These are phyloP conservation scores for Ptychoptera contaminata DNA, from an alignment of 2,888 invertebrate species.

Conservation along the genomic window DNA sequence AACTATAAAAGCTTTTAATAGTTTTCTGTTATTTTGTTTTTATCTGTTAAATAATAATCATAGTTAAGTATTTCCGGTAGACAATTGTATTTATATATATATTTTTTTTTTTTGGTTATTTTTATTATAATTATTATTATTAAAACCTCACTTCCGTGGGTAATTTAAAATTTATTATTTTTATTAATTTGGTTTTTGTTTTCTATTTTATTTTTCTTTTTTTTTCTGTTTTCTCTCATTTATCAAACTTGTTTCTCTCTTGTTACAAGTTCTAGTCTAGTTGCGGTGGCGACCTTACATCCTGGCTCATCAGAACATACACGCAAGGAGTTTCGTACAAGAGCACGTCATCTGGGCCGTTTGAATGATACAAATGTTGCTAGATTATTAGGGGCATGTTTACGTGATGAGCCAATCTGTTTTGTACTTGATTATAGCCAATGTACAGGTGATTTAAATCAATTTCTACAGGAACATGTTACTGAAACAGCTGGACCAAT, in stretches of 20 bases:
- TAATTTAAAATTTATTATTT: not conserved
- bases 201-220: slow-evolving; percentile 1
- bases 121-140: too few relatives aligned
- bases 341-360: slow-evolving; percentile 51
- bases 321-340: slow-evolving; percentile 54
- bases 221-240: not conserved
- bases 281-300: slow-evolving; percentile 57
- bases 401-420: slow-evolving; percentile 55
- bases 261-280: slow-evolving; percentile 34
- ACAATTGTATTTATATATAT: too few relatives aligned
- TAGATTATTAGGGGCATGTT: slow-evolving; percentile 54
- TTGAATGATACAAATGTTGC: slow-evolving; percentile 57
- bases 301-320: slow-evolving; percentile 39
- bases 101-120: too few relatives aligned
- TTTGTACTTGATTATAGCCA: slow-evolving; percentile 52
- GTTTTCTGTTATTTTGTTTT: too few relatives aligned
- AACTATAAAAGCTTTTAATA: too few relatives aligned
- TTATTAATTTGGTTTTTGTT: not conserved
- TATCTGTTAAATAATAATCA: too few relatives aligned
- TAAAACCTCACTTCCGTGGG: too few relatives aligned
- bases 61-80: too few relatives aligned
- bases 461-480: slow-evolving; percentile 65
- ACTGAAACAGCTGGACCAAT: slow-evolving; percentile 49
- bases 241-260: not conserved
- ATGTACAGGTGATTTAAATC: slow-evolving; percentile 65